Evolutionary conservation across 2,797 vertebrate genomes (phyloP), one percentile per base, ranked within the genome.

Genomic region (Gymnothorax javanicus): DNA sequence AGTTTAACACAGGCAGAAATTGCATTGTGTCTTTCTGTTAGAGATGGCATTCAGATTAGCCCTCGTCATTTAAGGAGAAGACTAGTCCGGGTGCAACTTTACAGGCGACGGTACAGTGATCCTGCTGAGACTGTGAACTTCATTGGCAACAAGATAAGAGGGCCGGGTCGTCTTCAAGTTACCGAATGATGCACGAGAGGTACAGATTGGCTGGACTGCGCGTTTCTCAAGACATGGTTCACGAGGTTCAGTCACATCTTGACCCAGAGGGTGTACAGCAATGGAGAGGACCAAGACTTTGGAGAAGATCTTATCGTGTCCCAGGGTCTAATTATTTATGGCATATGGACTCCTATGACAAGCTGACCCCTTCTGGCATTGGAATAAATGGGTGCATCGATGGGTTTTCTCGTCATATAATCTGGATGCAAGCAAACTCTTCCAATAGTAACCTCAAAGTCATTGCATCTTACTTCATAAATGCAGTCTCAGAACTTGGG

Each of bases 301-400:
- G 57, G 12, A 58, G 77, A 52, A 20, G 43, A 54, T n/a, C 12
- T 57, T 82, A 82, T 9, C 56, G 79, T 43, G 27, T 75, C 71
- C 71, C 71, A 75, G 71, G 82, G 85, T 85, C 88, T 50, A 86
- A 85, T 81, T 84, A 84, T 52, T n/a, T 88, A 60, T 85, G 79
- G 79, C 79, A 82, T 57, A 82, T 82, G 79, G 56, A 54, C 71
- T 75, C 71, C 1, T 82, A 56, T 89, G 90, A 91, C 89, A 92
- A 88, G 33, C 11, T 86, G 0, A 86, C 81, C 7, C 87, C 59
- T 5, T 88, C 60, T 67, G 83, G 88, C 79, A 88, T 86, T 20
- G 85, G 82, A 52, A 7, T 88, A 7, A 88, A 86, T 4, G 73
- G 85, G 17, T 86, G 88, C 85, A 84, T 88, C 43, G 83, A 88